phyloP scores from a whole-genome alignment of 2,113 vertebrate species.

The Strigops habroptila region DNA sequence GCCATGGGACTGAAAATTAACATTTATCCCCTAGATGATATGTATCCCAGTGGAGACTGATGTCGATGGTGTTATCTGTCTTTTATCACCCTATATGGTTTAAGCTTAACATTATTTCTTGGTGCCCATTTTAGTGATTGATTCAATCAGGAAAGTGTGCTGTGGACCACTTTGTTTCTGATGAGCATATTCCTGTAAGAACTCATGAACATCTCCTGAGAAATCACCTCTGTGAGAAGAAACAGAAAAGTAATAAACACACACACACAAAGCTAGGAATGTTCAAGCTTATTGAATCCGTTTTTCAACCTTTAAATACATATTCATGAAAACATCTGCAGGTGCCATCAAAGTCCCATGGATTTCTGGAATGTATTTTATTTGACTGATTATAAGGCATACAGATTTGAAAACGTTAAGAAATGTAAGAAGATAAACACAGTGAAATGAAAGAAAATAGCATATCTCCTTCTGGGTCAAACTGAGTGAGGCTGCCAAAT shows the following conservation, averaged over 20 bases:
- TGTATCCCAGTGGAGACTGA: not conserved
- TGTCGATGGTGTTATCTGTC: not conserved
- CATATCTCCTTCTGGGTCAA: not conserved
- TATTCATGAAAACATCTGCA: conserved; percentile 29
- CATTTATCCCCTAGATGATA: not conserved
- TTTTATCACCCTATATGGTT: not conserved
- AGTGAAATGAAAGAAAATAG: not conserved
- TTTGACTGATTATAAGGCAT: not conserved
- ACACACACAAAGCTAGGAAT: not conserved
- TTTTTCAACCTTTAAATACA: conserved; percentile 20
- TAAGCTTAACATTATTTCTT: not conserved
- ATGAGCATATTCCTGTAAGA: not conserved
- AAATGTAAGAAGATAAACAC: not conserved
- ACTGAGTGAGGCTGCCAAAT: not conserved
- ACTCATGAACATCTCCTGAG: not conserved
- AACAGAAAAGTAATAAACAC: not conserved
- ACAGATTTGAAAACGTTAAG: not conserved
- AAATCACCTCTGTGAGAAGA: not conserved
- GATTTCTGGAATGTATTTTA: not conserved
- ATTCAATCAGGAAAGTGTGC: not conserved
- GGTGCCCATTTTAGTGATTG: not conserved
- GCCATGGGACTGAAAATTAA: not conserved
- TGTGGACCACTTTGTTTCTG: not conserved
- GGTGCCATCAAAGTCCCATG: not conserved
- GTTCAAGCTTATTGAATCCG: not conserved